These are phyloP conservation scores for Chymomyza amoena DNA, from an alignment of 2,888 invertebrate species.

Conservation along the genomic window DNA sequence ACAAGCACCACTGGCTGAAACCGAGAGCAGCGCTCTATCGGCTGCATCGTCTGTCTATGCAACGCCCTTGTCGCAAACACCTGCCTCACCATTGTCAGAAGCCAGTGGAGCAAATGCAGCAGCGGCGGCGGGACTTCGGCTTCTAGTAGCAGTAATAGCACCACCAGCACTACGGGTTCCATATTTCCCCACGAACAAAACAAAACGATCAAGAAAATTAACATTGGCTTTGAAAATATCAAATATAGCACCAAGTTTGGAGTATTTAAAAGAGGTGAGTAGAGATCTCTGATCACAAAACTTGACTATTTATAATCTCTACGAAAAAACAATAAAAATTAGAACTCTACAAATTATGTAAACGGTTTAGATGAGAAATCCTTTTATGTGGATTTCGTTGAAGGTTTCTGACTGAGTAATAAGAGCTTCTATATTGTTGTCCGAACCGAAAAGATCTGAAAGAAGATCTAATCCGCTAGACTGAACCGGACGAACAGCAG, in stretches of 20 bases:
- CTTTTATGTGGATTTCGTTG: no score
- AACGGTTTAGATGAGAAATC: no score
- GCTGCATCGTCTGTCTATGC: slow-evolving; percentile 44
- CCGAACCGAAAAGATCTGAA: no score
- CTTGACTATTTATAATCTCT: no score
- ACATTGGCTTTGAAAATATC: slow-evolving; percentile 75
- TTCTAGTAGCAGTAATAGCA: slow-evolving; percentile 16
- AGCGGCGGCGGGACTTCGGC: slow-evolving; percentile 15
- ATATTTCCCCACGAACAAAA: slow-evolving; percentile 65
- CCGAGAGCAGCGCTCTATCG: slow-evolving; percentile 42
- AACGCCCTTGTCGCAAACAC: slow-evolving; percentile 44
- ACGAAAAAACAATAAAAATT: no score
- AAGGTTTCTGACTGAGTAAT: no score
- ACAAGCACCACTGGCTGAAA: slow-evolving; percentile 43
- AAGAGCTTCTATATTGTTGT: no score
- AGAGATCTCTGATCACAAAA: no score
- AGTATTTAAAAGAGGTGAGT: slow-evolving; percentile 73
- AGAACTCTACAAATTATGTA: no score
- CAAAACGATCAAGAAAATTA: slow-evolving; percentile 65
- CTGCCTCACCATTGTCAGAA: slow-evolving; percentile 18
- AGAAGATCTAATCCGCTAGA: no score
- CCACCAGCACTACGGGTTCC: slow-evolving; percentile 43
- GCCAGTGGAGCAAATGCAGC: neutral
- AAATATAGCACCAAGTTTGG: slow-evolving; percentile 68
- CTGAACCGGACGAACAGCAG: no score